Percentiles rank a stretch among this genome's conserved stretches.
These are phyloP conservation scores for Spodoptera littoralis DNA, from an alignment of 2,888 invertebrate species.

Conservation along the genomic window DNA sequence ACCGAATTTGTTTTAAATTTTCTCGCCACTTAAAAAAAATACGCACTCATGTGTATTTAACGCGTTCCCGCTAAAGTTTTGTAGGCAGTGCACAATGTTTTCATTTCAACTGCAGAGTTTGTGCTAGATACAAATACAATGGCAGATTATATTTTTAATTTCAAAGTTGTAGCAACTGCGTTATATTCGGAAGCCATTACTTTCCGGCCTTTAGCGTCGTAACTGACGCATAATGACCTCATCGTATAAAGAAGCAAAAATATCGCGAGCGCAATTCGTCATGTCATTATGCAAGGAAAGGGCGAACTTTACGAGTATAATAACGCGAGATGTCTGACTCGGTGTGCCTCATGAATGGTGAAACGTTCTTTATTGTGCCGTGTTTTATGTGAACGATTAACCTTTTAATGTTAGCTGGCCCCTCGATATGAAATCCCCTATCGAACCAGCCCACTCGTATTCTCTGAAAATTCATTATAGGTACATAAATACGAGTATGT, in stretches of 20 bases:
- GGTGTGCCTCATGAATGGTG: constrained; percentile 83
- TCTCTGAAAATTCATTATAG: constrained; percentile 35
- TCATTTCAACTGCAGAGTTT: constrained; percentile 62
- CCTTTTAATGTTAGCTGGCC: constrained; percentile 85
- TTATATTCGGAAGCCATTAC: constrained; percentile 66
- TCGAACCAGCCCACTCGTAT: constrained; percentile 51
- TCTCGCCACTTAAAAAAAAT: constrained; percentile 73
- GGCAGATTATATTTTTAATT: constrained; percentile 13
- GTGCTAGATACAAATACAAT: constrained; percentile 33
- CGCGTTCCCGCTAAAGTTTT: constrained; percentile 63
- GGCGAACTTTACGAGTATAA: constrained; percentile 88
- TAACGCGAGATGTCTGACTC: constrained; percentile 88
- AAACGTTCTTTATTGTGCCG: constrained; percentile 86
- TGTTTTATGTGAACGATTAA: constrained; percentile 88
- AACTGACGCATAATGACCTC: constrained; percentile 82
- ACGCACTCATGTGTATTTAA: constrained; percentile 69
- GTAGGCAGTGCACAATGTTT: constrained; percentile 60
- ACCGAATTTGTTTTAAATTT: constrained; percentile 84
- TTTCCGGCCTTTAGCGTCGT: constrained; percentile 67
- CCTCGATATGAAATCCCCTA: constrained; percentile 72
- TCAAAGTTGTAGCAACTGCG: constrained; percentile 49
- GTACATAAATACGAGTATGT: constrained; percentile 5
- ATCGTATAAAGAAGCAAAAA: constrained; percentile 86
- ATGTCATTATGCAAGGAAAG: constrained; percentile 89
- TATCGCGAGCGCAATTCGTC: constrained; percentile 87